Evolutionary conservation across 2,797 vertebrate genomes (phyloP).

Genomic region (Acropternis orthonyx): DNA sequence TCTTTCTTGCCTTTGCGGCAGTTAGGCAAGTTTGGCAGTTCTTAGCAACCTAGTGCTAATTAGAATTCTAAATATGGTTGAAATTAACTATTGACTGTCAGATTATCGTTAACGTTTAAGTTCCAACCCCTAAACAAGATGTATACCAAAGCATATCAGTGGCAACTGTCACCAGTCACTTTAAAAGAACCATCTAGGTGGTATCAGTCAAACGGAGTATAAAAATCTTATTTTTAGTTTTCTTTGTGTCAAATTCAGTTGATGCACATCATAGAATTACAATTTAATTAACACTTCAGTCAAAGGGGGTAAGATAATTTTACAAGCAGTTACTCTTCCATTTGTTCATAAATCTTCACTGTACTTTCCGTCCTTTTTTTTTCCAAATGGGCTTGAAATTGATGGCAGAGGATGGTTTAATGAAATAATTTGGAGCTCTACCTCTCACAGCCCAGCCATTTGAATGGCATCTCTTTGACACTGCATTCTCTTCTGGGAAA

Average conservation of each 20-base stretch:
- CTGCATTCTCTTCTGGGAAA: not conserved
- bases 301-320: not conserved
- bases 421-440: constrained; percentile 9
- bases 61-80: not conserved
- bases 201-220: not conserved
- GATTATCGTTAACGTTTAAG: not conserved
- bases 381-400: not conserved
- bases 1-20: not conserved
- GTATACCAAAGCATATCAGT: not conserved
- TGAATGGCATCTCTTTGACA: constrained; percentile 30
- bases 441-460: constrained; percentile 5
- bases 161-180: not conserved
- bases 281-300: constrained; percentile 37
- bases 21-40: not conserved
- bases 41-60: not conserved
- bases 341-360: not conserved
- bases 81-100: not conserved
- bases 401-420: constrained; percentile 23
- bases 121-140: not conserved
- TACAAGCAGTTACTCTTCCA: not conserved
- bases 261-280: not conserved
- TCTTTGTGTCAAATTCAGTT: not conserved
- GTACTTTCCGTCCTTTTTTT: not conserved
- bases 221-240: not conserved
- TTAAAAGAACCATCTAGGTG: not conserved